A percentile compares a stretch with the other conserved stretches of the same genome.
These are phyloP conservation scores for Apolygus lucorum DNA, from an alignment of 1,140 invertebrate genomes.

Conservation along the genomic window DNA sequence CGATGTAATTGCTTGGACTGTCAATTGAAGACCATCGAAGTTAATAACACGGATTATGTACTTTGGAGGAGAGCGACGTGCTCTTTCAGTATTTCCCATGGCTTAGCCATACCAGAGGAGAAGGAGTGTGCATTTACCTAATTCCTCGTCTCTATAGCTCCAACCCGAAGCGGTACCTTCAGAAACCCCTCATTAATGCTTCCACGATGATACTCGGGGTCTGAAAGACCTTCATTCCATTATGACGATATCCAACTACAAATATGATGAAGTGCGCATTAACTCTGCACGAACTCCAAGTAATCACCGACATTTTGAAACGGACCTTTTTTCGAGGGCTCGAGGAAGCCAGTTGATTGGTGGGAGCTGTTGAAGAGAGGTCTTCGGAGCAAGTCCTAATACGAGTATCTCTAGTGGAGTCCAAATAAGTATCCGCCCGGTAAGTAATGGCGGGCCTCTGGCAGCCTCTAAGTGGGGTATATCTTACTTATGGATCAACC, in stretches of 20 bases:
- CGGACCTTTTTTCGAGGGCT: neutral
- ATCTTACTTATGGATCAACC: neutral
- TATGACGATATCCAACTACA: slow-evolving; percentile 1
- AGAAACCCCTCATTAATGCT: neutral
- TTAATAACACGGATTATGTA: neutral
- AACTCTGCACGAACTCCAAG: neutral
- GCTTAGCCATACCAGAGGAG: neutral
- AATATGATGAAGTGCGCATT: slow-evolving; percentile 1
- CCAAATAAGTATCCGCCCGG: neutral
- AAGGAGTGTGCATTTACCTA: neutral
- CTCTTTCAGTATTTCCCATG: neutral
- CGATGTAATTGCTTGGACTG: too few relatives aligned
- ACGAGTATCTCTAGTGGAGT: neutral
- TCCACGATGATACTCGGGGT: neutral
- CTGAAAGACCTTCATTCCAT: neutral
- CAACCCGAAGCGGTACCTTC: neutral
- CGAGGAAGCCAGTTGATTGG: neutral
- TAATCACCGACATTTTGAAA: neutral
- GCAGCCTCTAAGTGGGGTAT: neutral
- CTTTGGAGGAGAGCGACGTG: neutral
- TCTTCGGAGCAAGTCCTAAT: neutral
- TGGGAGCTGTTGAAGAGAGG: too few relatives aligned
- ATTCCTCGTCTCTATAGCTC: too few relatives aligned
- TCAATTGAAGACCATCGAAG: too few relatives aligned
- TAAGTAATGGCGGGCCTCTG: neutral